Percentiles rank a stretch among this genome's conserved stretches.
Conservation (phyloP, 2,113 vertebrate genomes). For the Tichodroma muraria region DNA sequence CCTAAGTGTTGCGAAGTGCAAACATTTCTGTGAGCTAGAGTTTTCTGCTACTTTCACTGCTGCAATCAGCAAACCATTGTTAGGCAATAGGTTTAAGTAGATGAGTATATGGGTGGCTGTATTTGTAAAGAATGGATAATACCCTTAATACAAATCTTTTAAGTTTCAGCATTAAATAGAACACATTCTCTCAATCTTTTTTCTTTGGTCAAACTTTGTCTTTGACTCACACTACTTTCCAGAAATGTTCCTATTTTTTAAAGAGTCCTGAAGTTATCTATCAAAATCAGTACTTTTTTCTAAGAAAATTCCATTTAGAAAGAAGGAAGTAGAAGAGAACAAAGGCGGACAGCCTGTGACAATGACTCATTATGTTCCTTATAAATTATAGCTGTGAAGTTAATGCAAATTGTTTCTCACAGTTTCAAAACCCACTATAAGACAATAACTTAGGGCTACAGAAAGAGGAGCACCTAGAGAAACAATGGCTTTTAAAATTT, state of each 20-base stretch:
- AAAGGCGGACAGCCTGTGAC: constrained; percentile 57
- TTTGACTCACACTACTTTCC: constrained; percentile 47
- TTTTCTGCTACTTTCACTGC: constrained; percentile 52
- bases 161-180: background rate
- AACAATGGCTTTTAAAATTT: background rate
- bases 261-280: constrained; percentile 27
- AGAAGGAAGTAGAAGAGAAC: constrained; percentile 70
- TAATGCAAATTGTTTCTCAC: constrained; percentile 57
- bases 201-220: constrained; percentile 8
- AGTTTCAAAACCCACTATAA: constrained; percentile 53
- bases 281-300: constrained; percentile 50
- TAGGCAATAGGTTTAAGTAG: background rate
- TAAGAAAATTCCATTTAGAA: constrained; percentile 72
- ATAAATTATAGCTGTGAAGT: constrained; percentile 68
- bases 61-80: background rate
- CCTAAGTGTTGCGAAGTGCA: background rate
- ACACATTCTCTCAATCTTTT: background rate
- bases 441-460: constrained; percentile 48
- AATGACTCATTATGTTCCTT: constrained; percentile 72
- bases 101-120: background rate
- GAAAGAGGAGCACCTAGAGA: constrained; percentile 41
- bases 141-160: background rate
- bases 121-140: background rate
- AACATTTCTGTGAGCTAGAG: constrained; percentile 6
- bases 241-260: constrained; percentile 29